Percentiles rank a stretch among this genome's conserved stretches.
Evolutionary conservation across 1,140 invertebrate genomes (phyloP).

Genomic region (Eueides isabella): DNA sequence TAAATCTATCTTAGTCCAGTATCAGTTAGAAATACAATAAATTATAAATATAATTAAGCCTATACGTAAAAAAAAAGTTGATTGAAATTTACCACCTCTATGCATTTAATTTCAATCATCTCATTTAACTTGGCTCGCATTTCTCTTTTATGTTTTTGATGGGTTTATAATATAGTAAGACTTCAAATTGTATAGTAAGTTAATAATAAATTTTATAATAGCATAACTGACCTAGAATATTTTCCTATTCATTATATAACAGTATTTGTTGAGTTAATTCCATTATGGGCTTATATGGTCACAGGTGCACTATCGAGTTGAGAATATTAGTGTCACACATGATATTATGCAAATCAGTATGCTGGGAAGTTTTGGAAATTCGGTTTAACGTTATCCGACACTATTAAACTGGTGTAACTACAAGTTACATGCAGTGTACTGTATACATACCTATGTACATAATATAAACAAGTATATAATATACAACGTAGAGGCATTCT

Average conservation of each 20-base stretch:
- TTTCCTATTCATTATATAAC: background rate
- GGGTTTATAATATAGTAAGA: too few species aligned
- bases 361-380: constrained; percentile 50
- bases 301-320: constrained; percentile 64
- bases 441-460: background rate
- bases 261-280: background rate
- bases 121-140: too few species aligned
- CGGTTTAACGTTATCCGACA: constrained; percentile 40
- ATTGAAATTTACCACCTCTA: too few species aligned
- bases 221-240: background rate
- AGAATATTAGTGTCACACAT: constrained; percentile 60
- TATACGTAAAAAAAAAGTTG: too few species aligned
- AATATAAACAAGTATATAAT: too few species aligned
- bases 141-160: too few species aligned
- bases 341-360: constrained; percentile 65
- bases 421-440: background rate
- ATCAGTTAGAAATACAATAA: too few species aligned
- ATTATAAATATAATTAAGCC: too few species aligned
- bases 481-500: too few species aligned
- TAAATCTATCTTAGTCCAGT: too few species aligned
- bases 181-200: too few species aligned
- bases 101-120: too few species aligned
- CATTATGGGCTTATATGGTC: constrained; percentile 37
- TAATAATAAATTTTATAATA: background rate
- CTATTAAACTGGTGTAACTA: constrained; percentile 38